These are phyloP conservation scores for Aphidius ervi DNA, from an alignment of 1,140 invertebrate genomes.

Conservation along the genomic window DNA sequence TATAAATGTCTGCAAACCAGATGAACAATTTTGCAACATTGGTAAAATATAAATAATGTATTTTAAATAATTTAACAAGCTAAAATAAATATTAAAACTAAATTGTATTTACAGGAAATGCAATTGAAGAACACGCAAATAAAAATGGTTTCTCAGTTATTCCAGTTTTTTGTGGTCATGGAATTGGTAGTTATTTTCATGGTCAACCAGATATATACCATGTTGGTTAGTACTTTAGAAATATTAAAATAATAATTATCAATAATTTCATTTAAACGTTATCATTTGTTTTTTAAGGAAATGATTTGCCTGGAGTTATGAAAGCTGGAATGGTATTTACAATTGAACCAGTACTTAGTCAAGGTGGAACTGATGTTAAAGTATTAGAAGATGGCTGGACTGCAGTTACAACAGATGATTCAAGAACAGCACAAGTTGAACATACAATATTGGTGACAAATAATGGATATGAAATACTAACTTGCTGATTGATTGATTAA, in stretches of 20 bases:
- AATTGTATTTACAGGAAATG: slow-evolving; percentile 43
- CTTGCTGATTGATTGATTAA: slow-evolving; percentile 35
- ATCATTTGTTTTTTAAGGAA: slow-evolving; percentile 53
- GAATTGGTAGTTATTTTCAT: slow-evolving; percentile 90
- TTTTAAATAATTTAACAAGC: slow-evolving; percentile 6
- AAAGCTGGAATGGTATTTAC: slow-evolving; percentile 88
- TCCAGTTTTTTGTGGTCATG: slow-evolving; percentile 83
- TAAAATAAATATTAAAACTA: too few species aligned
- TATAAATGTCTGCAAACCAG: slow-evolving; percentile 74
- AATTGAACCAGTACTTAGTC: slow-evolving; percentile 83
- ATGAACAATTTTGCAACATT: slow-evolving; percentile 69
- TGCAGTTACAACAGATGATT: slow-evolving; percentile 70
- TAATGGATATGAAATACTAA: slow-evolving; percentile 68
- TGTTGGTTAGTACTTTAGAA: slow-evolving; percentile 52
- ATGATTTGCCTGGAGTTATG: slow-evolving; percentile 72
- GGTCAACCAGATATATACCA: slow-evolving; percentile 87
- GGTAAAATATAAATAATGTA: slow-evolving; percentile 51
- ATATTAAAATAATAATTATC: slow-evolving; percentile 7
- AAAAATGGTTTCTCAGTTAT: slow-evolving; percentile 65
- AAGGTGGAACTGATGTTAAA: slow-evolving; percentile 65
- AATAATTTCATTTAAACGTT: slow-evolving; percentile 8
- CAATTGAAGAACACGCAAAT: slow-evolving; percentile 63
- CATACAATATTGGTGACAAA: slow-evolving; percentile 85
- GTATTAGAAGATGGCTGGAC: slow-evolving; percentile 88
- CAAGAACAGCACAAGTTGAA: slow-evolving; percentile 84